A percentile compares a stretch with the other conserved stretches of the same genome.
Conservation (phyloP, 2,113 vertebrate species). For the Actinemys pallida region DNA sequence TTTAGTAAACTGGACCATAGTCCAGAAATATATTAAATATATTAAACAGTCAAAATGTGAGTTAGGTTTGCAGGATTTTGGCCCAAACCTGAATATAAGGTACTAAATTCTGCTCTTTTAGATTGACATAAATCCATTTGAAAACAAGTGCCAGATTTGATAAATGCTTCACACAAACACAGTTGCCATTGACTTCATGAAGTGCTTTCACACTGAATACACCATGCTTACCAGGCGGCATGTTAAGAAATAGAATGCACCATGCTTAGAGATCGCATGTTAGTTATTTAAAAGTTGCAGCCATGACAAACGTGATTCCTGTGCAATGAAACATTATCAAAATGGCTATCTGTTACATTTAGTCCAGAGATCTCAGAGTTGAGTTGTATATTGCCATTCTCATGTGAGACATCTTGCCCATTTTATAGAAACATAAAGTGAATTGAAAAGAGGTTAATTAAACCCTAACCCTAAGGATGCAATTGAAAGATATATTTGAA, state of each 20-base stretch:
- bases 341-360: slow-evolving; percentile 27
- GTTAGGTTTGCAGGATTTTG: background rate
- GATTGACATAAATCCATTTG: slow-evolving; percentile 1
- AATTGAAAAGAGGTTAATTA: background rate
- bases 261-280: background rate
- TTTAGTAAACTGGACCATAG: background rate
- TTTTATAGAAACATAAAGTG: slow-evolving; percentile 25
- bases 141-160: background rate
- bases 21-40: background rate
- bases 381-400: slow-evolving; percentile 43
- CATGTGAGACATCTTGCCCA: slow-evolving; percentile 33
- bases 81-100: background rate
- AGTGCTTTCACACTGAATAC: slow-evolving; percentile 19
- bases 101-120: background rate
- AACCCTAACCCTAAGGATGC: background rate
- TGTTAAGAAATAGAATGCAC: background rate
- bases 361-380: background rate
- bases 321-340: slow-evolving; percentile 46
- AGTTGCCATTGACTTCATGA: background rate
- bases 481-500: background rate
- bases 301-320: slow-evolving; percentile 20
- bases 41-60: background rate
- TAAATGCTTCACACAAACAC: background rate
- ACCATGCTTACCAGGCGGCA: background rate
- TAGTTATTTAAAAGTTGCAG: slow-evolving; percentile 63